phyloP scores from a whole-genome alignment of 2,113 vertebrate species.

The Mohoua ochrocephala region DNA sequence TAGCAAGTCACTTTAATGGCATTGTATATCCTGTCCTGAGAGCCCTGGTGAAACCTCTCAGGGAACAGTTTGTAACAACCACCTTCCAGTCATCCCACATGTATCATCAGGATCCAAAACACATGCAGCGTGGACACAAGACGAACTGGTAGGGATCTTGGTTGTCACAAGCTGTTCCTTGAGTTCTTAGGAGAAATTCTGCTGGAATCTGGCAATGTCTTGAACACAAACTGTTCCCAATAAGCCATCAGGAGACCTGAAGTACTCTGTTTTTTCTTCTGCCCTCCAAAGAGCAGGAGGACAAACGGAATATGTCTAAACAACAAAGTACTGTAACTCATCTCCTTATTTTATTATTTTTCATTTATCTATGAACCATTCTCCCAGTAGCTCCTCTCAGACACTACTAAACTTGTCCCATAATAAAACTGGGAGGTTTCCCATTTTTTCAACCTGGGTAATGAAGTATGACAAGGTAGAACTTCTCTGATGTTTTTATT shows the following conservation, averaged over 20 bases:
- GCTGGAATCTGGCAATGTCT: neutral
- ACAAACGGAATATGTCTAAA: neutral
- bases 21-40: neutral
- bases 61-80: constrained; percentile 34
- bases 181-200: neutral
- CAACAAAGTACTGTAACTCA: neutral
- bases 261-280: neutral
- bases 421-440: neutral
- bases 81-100: neutral
- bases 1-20: constrained; percentile 4
- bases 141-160: neutral
- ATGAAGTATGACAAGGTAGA: neutral
- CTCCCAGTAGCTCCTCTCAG: neutral
- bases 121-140: neutral
- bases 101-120: neutral
- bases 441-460: neutral
- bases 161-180: neutral
- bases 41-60: neutral
- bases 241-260: neutral
- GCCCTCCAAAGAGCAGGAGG: neutral
- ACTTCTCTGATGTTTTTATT: neutral
- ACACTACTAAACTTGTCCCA: neutral
- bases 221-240: neutral
- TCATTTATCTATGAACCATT: neutral
- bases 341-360: neutral